Percentiles rank a stretch among this genome's conserved stretches.
These are phyloP conservation scores for Pelobates fuscus DNA, from an alignment of 2,113 vertebrate species.

Conservation along the genomic window DNA sequence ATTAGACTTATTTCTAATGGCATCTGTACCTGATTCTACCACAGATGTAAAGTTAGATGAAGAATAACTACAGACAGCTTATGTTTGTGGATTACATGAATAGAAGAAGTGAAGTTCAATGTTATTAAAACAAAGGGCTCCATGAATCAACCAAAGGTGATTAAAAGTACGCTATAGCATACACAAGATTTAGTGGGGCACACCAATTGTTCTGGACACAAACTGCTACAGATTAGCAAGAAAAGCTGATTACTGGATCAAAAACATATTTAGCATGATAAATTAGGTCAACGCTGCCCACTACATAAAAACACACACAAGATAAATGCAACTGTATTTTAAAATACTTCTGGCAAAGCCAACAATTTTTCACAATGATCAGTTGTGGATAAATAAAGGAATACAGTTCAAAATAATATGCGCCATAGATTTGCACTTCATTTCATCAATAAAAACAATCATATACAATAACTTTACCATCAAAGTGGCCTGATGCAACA, in stretches of 20 bases:
- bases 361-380: neutral
- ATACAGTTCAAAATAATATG: neutral
- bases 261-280: constrained; percentile 48
- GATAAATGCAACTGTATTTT: neutral
- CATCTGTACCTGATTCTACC: too few relatives aligned
- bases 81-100: too few relatives aligned
- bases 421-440: too few relatives aligned
- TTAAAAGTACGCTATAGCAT: constrained; percentile 6
- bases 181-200: constrained; percentile 10
- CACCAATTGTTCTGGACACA: constrained; percentile 15
- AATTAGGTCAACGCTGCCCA: constrained; percentile 39
- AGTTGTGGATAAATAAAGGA: neutral
- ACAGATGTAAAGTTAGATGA: too few relatives aligned
- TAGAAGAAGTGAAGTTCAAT: constrained; percentile 9
- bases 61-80: too few relatives aligned
- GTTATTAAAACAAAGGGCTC: constrained; percentile 33
- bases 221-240: constrained; percentile 29
- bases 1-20: too few relatives aligned
- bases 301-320: neutral
- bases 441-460: too few relatives aligned
- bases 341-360: neutral
- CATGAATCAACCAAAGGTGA: constrained; percentile 30
- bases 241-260: constrained; percentile 40
- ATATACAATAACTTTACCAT: too few relatives aligned
- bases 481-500: too few relatives aligned